phyloP scores from a whole-genome alignment of 2,113 vertebrate species.

The Apteryx owenii region DNA sequence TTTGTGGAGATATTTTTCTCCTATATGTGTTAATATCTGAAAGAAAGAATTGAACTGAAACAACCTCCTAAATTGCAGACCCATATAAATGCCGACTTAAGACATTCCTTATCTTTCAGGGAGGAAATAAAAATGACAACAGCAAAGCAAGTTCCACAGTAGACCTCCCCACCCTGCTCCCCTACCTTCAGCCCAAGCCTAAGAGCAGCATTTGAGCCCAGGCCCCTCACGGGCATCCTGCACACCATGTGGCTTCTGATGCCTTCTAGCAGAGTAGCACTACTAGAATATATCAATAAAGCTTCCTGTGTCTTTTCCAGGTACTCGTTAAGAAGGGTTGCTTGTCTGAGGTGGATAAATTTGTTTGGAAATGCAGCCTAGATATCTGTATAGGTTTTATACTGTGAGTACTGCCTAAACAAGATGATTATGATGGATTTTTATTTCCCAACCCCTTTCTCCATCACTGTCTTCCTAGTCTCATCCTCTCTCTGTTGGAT shows the following conservation, averaged over 20 bases:
- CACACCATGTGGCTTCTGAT: not conserved
- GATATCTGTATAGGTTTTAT: not conserved
- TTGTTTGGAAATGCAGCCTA: not conserved
- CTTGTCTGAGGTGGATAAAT: not conserved
- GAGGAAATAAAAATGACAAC: not conserved
- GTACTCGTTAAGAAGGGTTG: not conserved
- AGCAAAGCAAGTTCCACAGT: not conserved
- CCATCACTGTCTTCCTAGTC: not conserved
- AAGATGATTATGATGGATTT: not conserved
- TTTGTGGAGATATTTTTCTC: not conserved
- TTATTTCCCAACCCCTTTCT: not conserved
- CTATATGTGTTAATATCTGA: not conserved
- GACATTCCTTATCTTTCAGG: not conserved
- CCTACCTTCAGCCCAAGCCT: not conserved
- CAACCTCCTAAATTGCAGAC: not conserved
- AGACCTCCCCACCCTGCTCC: not conserved
- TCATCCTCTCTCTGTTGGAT: not conserved
- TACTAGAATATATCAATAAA: not conserved
- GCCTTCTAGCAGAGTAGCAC: not conserved
- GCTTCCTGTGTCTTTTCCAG: not conserved
- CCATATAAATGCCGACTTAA: not conserved
- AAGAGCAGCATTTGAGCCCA: not conserved
- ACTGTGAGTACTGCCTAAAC: not conserved
- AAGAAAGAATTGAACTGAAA: not conserved
- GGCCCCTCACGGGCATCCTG: not conserved